phyloP scores from a whole-genome alignment of 2,888 invertebrate species.

The Leptinotarsa peninsularis region DNA sequence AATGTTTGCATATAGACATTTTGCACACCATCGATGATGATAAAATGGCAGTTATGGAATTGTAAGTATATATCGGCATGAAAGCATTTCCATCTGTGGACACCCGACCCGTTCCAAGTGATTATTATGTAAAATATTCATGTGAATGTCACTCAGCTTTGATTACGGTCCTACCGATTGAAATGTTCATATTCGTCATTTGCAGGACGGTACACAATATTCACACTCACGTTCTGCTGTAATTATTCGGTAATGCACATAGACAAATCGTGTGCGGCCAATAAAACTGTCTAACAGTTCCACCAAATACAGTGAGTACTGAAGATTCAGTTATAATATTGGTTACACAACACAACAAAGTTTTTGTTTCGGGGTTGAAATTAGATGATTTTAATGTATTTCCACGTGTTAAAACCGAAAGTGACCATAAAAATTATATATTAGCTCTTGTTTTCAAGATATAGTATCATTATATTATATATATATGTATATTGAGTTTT shows the following conservation, averaged over 20 bases:
- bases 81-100: neutral
- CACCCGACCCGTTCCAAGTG: neutral
- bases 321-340: too few relatives aligned
- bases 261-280: neutral
- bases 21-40: neutral
- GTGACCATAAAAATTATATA: too few relatives aligned
- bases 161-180: neutral
- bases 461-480: too few relatives aligned
- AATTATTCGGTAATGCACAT: neutral
- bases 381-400: too few relatives aligned
- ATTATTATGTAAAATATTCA: slow-evolving; percentile 7
- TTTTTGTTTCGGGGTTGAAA: too few relatives aligned
- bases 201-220: neutral
- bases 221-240: neutral
- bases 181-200: slow-evolving; percentile 3
- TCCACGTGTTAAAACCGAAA: too few relatives aligned
- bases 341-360: too few relatives aligned
- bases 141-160: neutral
- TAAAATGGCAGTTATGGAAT: neutral
- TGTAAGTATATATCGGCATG: neutral
- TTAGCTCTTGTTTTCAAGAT: too few relatives aligned
- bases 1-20: neutral
- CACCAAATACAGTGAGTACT: too few relatives aligned
- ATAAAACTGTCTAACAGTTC: too few relatives aligned
- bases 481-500: too few relatives aligned